A percentile compares a stretch with the other conserved stretches of the same genome.
These are phyloP conservation scores for Pectinophora gossypiella DNA, from an alignment of 1,140 invertebrate species.

Conservation along the genomic window DNA sequence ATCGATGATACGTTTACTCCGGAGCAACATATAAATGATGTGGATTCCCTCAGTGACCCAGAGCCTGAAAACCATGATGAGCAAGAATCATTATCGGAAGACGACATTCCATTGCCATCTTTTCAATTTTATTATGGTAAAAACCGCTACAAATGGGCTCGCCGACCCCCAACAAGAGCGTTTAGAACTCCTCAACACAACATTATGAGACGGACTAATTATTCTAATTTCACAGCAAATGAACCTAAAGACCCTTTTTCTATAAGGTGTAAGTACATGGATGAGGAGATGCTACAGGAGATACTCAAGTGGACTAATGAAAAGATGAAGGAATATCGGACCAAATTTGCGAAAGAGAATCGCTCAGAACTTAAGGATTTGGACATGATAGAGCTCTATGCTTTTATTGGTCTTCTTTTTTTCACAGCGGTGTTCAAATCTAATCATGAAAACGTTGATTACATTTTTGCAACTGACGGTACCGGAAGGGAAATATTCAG, in stretches of 20 bases:
- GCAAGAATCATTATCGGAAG: neutral
- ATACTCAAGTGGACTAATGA: slow-evolving; percentile 12
- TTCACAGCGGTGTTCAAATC: slow-evolving; percentile 19
- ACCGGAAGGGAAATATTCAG: slow-evolving; percentile 24
- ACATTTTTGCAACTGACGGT: slow-evolving; percentile 22
- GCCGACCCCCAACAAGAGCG: slow-evolving; percentile 2
- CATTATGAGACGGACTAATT: neutral
- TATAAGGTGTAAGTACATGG: slow-evolving; percentile 6
- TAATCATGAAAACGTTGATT: slow-evolving; percentile 16
- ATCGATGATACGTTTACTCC: neutral
- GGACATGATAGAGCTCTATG: slow-evolving; percentile 18
- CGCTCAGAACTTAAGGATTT: slow-evolving; percentile 2
- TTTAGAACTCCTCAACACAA: slow-evolving; percentile 5
- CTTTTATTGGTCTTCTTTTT: slow-evolving; percentile 17
- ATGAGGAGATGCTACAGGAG: slow-evolving; percentile 9
- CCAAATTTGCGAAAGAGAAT: neutral
- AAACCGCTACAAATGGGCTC: slow-evolving; percentile 10
- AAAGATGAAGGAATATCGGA: slow-evolving; percentile 6
- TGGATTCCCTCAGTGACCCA: neutral
- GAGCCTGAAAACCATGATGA: slow-evolving; percentile 3
- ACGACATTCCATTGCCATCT: neutral
- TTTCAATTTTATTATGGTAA: neutral
- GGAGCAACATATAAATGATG: neutral
- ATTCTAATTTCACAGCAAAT: slow-evolving; percentile 5
- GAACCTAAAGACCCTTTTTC: slow-evolving; percentile 6